These are phyloP conservation scores for Drosophila nikananu DNA, from an alignment of 1,140 invertebrate species.

Conservation along the genomic window DNA sequence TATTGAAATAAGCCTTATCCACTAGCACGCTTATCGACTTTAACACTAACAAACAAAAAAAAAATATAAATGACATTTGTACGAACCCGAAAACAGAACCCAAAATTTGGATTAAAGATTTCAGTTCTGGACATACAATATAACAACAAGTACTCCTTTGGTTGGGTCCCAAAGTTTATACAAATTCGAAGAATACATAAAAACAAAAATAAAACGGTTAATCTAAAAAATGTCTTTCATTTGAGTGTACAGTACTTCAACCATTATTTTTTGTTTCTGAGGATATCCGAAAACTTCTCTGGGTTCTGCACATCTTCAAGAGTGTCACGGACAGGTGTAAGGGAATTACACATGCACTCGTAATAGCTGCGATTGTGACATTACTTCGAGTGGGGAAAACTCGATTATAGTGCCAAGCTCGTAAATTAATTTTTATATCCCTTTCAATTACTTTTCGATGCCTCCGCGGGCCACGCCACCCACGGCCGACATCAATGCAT, in stretches of 20 bases:
- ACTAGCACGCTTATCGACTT: too few species aligned
- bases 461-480: background rate
- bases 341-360: constrained; percentile 2
- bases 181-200: too few species aligned
- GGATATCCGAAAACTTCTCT: background rate
- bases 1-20: too few species aligned
- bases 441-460: constrained; percentile 67
- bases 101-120: too few species aligned
- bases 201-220: too few species aligned
- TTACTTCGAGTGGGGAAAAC: background rate
- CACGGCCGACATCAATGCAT: constrained; percentile 60
- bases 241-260: background rate
- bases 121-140: too few species aligned
- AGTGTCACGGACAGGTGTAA: constrained; percentile 10
- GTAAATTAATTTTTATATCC: constrained; percentile 75
- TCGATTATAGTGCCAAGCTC: constrained; percentile 54
- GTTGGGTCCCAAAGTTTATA: too few species aligned
- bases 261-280: background rate
- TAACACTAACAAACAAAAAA: too few species aligned
- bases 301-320: background rate
- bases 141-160: too few species aligned
- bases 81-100: too few species aligned
- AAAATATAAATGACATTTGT: too few species aligned
- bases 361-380: background rate
- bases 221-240: background rate